Base-by-base conservation (phyloP, 2,797 vertebrate genomes). In the Halcyon badia region DNA sequence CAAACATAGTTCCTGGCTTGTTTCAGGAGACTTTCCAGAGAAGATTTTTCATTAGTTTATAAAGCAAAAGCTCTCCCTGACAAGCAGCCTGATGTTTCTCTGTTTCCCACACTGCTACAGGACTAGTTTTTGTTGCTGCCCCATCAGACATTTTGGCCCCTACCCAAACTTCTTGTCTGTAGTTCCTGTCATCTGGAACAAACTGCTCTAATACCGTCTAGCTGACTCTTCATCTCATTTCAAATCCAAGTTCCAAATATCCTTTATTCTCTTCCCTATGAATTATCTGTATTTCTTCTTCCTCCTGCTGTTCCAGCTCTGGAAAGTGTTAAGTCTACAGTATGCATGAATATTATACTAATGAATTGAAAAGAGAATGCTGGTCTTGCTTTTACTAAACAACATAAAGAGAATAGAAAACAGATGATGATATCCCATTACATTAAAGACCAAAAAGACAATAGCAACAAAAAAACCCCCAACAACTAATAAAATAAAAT, bases 101-200 rank as follows among this genome's bases (percentile, higher is more conserved):
- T 26, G 0, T 31, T 79, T 48, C 52, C 88, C 5, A 4, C 12
- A 1, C 81, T 65, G 37, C 44, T 31, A 8, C 58, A 83, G 9
- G 41, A 21, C 44, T 18, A 60, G 51, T 3, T 93, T 91, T 57
- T 81, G 72, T 58, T 80, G 51, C 79, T 3, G 6, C n/a, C 65
- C 61, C 68, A 54, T 19, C 94, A 95, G 95, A 94, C 82, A 20
- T 70, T 93, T 46, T 96, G 95, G 96, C 81, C 48, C 37, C 44
- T 17, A 71, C 68, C 95, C 96, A 96, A 94, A 70, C 41, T 68
- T n/a, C 71, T 89, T 62, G 10, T 91, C 72, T 94, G 61, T 61
- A 14, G 7, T 14, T 95, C 64, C 76, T 71, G 49, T 91, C 94
- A 94, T 85, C 68, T 94, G 86, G 87, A 94, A 97, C 49, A 92